Base-by-base conservation (phyloP, 2,113 vertebrate genomes). In the Sapajus apella region DNA sequence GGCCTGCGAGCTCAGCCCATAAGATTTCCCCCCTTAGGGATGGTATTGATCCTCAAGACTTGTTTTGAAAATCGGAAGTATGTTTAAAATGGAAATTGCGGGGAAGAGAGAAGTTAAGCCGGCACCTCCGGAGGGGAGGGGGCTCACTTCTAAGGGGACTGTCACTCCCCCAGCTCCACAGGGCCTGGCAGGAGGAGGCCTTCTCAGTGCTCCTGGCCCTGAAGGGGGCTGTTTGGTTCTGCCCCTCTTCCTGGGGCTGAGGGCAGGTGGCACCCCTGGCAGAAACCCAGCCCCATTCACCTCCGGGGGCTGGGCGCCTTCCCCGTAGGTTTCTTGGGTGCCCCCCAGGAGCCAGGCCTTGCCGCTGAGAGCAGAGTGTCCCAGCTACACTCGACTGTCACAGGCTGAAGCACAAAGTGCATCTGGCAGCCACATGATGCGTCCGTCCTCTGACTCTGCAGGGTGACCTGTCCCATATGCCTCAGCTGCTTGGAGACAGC, bases 401-500 rank as follows among this genome's bases (percentile, higher is more conserved):
- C 5, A 2, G 50, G 7, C 20, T 0, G 27, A 73, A 76, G 68
- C 13, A 14, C 37, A 8, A 55, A 16, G 43, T 1, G 27, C 25
- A 30, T 20, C 10, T 0, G 23, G 61, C 23, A 32, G 70, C 30
- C 16, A 2, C 13, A 7, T 8, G 37, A 32, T 0, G 4, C 1
- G 0, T 12, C 16, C 0, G 5, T 52, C 68, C 40, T 66, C 58
- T 21, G 27, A 35, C 82, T 64, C 83, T 5, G 0, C 1, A 6
- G 55, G 79, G 40, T 40, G 35, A 43, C 91, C 87, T 87, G n/a
- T 37, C 61, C 55, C 20, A 5, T 37, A 35, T 47, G 16, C 35
- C 30, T 75, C 20, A 17, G 58, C 45, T 77, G 14, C 32, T 23
- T 35, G 7, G n/a, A 23, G 27, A 40, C 1, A 16, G 83, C 52